A percentile compares a stretch with the other conserved stretches of the same genome.
Conservation (phyloP, 2,888 invertebrate genomes). For the Drosophila picticornis region DNA sequence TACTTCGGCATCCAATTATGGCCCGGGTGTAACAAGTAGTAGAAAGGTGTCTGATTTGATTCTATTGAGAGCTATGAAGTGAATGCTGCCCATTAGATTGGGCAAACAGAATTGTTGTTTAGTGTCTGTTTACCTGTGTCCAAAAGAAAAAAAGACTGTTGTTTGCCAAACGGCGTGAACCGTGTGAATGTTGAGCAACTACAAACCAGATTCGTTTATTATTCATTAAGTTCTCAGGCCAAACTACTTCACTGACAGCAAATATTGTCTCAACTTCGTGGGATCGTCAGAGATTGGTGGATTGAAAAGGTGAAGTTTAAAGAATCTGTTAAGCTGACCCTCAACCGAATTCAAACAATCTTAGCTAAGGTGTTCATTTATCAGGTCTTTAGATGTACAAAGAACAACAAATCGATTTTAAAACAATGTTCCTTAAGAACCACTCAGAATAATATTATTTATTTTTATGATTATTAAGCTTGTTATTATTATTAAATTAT, state of each 20-base stretch:
- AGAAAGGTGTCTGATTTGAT: slow-evolving; percentile 23
- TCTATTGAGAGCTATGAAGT: slow-evolving; percentile 27
- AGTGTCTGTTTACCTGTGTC: slow-evolving; percentile 18
- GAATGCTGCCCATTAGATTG: slow-evolving; percentile 50
- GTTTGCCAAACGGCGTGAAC: slow-evolving; percentile 9
- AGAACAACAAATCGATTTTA: not conserved
- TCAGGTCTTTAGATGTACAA: not conserved
- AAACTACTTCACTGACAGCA: slow-evolving; percentile 11
- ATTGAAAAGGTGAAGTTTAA: not conserved
- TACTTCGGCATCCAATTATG: slow-evolving; percentile 40
- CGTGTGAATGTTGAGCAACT: slow-evolving; percentile 43
- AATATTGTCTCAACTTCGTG: slow-evolving; percentile 30
- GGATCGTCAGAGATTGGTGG: slow-evolving; percentile 7
- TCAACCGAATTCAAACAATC: not conserved
- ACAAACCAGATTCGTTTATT: slow-evolving; percentile 32
- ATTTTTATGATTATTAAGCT: not conserved
- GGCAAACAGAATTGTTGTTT: slow-evolving; percentile 30
- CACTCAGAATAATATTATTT: not conserved
- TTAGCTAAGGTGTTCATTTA: not conserved
- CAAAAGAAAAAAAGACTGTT: slow-evolving; percentile 17
- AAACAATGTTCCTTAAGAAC: not conserved
- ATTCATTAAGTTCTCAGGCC: slow-evolving; percentile 40
- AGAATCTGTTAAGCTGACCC: not conserved
- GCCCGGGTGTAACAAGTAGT: slow-evolving; percentile 13
- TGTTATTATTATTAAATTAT: not conserved